Percentiles rank a stretch among this genome's conserved stretches.
Conservation (phyloP, 2,888 invertebrate genomes). For the Cenopis cana region DNA sequence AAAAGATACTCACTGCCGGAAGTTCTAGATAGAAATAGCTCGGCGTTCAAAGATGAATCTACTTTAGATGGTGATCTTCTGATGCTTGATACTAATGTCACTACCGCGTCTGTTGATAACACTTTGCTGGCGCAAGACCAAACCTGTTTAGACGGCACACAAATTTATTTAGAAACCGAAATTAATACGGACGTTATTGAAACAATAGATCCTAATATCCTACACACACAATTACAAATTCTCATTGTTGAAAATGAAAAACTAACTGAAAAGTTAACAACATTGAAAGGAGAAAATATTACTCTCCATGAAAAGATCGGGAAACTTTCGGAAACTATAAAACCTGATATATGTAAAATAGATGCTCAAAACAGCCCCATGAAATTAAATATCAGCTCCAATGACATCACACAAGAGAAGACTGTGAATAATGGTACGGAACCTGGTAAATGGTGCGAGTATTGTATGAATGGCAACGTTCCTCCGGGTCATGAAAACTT, state of each 20-base stretch:
- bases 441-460: slow-evolving; percentile 46
- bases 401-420: slow-evolving; percentile 28
- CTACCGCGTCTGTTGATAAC: slow-evolving; percentile 66
- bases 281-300: slow-evolving; percentile 62
- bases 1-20: slow-evolving; percentile 73
- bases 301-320: slow-evolving; percentile 58
- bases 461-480: slow-evolving; percentile 53
- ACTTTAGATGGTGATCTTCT: slow-evolving; percentile 74
- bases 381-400: slow-evolving; percentile 48
- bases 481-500: slow-evolving; percentile 47
- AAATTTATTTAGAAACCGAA: slow-evolving; percentile 62
- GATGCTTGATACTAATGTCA: slow-evolving; percentile 79
- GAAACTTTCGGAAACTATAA: slow-evolving; percentile 49
- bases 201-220: slow-evolving; percentile 51
- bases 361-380: slow-evolving; percentile 59
- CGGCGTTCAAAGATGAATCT: slow-evolving; percentile 71
- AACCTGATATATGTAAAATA: slow-evolving; percentile 42
- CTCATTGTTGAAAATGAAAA: slow-evolving; percentile 54
- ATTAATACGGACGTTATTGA: slow-evolving; percentile 56
- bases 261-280: slow-evolving; percentile 54
- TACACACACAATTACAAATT: slow-evolving; percentile 54
- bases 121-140: slow-evolving; percentile 69
- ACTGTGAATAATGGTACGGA: not conserved
- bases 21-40: slow-evolving; percentile 63
- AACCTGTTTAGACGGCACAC: slow-evolving; percentile 70